Conservation (phyloP, 2,888 invertebrate species). For the Mythimna pallens region DNA sequence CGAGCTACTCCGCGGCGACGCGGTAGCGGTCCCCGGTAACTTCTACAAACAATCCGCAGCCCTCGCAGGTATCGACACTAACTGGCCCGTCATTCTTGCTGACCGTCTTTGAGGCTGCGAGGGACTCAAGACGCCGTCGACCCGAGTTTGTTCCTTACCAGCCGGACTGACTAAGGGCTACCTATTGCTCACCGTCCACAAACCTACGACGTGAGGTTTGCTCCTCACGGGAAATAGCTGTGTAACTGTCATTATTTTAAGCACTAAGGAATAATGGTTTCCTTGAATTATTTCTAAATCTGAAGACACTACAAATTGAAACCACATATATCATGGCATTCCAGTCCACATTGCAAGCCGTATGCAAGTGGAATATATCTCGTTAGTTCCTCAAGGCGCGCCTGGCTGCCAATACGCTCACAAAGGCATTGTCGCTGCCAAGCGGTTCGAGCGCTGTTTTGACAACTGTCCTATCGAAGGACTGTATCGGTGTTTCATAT, state of each 20-base stretch:
- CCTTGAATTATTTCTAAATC: not conserved
- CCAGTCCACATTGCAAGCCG: not conserved
- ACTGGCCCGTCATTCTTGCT: no score
- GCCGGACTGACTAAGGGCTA: no score
- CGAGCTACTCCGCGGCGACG: no score
- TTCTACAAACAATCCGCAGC: no score
- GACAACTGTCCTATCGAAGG: conserved; percentile 2
- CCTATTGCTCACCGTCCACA: no score
- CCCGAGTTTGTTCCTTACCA: not conserved
- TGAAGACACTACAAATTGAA: not conserved
- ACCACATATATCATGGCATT: not conserved
- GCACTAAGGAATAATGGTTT: not conserved
- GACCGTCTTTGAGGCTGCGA: no score
- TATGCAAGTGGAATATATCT: conserved; percentile 26
- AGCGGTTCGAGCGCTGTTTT: conserved; percentile 20
- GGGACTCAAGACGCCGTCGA: no score
- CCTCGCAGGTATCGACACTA: no score
- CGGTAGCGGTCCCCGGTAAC: no score
- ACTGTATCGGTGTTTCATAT: not conserved
- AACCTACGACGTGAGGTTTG: no score
- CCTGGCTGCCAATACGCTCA: conserved; percentile 2
- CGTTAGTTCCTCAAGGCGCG: conserved; percentile 13
- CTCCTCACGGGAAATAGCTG: no score
- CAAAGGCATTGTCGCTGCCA: conserved; percentile 26
- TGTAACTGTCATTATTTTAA: no score